Evolutionary conservation across 2,888 invertebrate genomes (phyloP).

Genomic region (Erebia ligea): DNA sequence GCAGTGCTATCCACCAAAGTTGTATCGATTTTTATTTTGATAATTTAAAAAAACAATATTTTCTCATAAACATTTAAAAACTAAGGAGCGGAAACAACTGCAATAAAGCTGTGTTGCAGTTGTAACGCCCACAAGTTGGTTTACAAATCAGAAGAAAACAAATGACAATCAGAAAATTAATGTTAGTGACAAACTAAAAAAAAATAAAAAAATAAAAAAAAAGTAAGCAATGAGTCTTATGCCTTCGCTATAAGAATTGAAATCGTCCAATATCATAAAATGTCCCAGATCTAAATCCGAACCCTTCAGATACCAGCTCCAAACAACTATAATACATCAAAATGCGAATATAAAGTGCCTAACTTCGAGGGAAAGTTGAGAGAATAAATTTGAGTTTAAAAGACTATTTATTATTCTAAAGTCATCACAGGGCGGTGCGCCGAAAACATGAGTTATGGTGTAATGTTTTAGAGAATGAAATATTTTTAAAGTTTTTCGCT

Average conservation of each 20-base stretch:
- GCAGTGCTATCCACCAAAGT: too few species aligned
- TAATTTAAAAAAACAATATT: too few species aligned
- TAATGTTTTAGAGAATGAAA: conserved; percentile 57
- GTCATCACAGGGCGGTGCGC: conserved; percentile 50
- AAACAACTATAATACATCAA: conserved; percentile 28
- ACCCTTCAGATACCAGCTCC: conserved; percentile 9
- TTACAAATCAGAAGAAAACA: too few species aligned
- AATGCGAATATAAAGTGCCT: conserved; percentile 33
- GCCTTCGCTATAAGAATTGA: background rate
- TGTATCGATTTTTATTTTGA: too few species aligned
- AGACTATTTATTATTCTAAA: conserved; percentile 61
- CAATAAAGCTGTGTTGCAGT: too few species aligned
- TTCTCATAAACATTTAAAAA: too few species aligned
- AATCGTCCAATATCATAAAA: background rate
- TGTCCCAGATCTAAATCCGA: conserved; percentile 7
- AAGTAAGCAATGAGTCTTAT: too few species aligned
- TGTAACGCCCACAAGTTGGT: too few species aligned
- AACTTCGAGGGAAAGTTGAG: conserved; percentile 38
- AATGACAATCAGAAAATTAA: too few species aligned
- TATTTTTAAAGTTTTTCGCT: conserved; percentile 47
- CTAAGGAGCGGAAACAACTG: too few species aligned
- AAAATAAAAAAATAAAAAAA: too few species aligned
- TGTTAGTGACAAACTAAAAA: too few species aligned
- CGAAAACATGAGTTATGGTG: conserved; percentile 62
- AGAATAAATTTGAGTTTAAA: conserved; percentile 52